phyloP scores from a whole-genome alignment of 1,140 invertebrate genomes.

The Drosophila melanica region DNA sequence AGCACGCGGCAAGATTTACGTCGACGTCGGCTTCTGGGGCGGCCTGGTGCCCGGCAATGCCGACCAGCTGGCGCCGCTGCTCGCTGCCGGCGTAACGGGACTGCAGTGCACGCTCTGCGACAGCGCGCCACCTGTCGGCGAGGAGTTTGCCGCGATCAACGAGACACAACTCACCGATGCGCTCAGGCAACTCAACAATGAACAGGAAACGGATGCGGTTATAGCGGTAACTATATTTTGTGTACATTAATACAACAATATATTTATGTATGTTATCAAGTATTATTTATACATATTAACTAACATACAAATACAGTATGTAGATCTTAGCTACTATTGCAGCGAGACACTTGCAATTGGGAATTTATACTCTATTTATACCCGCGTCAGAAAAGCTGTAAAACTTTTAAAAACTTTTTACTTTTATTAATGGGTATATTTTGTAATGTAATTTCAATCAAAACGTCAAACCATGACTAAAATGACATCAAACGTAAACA shows the following conservation, averaged over 20 bases:
- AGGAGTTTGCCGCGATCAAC: constrained; percentile 84
- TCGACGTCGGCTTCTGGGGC: constrained; percentile 91
- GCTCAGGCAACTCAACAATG: constrained; percentile 31
- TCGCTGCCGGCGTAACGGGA: constrained; percentile 88
- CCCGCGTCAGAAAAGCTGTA: too few species aligned
- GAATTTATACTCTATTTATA: too few species aligned
- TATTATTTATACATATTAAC: too few species aligned
- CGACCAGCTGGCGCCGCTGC: constrained; percentile 86
- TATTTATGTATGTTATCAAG: too few species aligned
- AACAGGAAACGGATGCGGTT: constrained; percentile 49
- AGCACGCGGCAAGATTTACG: constrained; percentile 87
- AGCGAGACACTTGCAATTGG: constrained; percentile 47
- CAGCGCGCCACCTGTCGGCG: constrained; percentile 77
- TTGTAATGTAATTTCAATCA: too few species aligned
- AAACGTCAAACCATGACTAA: too few species aligned
- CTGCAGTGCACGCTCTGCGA: constrained; percentile 90
- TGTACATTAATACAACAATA: too few species aligned
- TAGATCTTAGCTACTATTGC: too few species aligned
- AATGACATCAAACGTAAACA: too few species aligned
- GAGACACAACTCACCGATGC: constrained; percentile 83
- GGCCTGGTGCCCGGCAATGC: constrained; percentile 87
- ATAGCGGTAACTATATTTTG: constrained; percentile 73
- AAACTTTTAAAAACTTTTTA: too few species aligned
- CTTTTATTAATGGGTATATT: too few species aligned
- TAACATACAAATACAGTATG: too few species aligned